Evolutionary conservation across 92 coral and sea anemone genomes (phyloP), one percentile per base, ranked within the genome.

Genomic region (Galaxea fascicularis): DNA sequence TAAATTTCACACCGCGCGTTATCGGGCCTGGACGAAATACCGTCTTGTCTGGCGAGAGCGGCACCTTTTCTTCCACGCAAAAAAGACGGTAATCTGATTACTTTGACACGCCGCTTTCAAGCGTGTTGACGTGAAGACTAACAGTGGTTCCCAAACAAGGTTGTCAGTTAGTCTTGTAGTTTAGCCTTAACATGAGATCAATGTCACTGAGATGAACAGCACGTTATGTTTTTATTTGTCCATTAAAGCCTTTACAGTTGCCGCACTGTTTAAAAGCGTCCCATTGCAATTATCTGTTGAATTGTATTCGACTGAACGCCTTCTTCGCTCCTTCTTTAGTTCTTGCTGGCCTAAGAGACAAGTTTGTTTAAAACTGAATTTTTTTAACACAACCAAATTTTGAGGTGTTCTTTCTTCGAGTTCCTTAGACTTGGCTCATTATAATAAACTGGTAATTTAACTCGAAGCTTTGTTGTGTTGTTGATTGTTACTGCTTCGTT

Each of bases 151-250:
- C 59, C 58, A 82, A 82, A 71, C 77, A 70, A 70, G 47, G 67
- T 53, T 82, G 78, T 52, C 86, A 82, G 53, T 71, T 82, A 20
- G 71, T 71, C 58, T 76, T 80, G 77, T 82, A 71, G 86, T 35
- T 70, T 82, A 70, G 70, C 20, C 27, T 71, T 82, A 82, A 56
- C 70, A 82, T 12, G 31, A 74, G 78, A 82, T 70, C 78, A 82
- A 22, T 58, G 57, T 70, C 15, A 35, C 15, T 6, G 15, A 7
- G 18, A 31, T 58, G 21, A 82, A 82, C 86, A 82, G 78, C 86
- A 70, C 58, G 86, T 41, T 69, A 39, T 62, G 22, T 24, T 30
- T 31, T 52, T 79, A 51, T 79, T 79, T 79, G 84, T 79, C 66
- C 73, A 67, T 52, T 31, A 41, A 67, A 27, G 28, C 35, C 39